These are phyloP conservation scores for Pentalonia nigronervosa DNA, from an alignment of 1,140 invertebrate genomes.

Conservation along the genomic window DNA sequence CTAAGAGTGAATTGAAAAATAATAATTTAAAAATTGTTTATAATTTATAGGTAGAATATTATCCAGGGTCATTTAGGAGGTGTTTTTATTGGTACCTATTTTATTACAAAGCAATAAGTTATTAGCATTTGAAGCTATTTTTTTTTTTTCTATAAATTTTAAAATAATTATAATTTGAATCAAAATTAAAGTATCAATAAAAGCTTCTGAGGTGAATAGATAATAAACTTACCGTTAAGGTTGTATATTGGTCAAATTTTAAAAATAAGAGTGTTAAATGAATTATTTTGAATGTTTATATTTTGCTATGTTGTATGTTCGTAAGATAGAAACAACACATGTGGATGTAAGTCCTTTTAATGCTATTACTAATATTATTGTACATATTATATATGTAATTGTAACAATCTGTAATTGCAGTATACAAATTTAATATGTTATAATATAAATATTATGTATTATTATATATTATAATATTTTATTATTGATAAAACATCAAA, in stretches of 20 bases:
- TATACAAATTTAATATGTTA: not conserved
- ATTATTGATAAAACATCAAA: too few species aligned
- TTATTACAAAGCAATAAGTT: too few species aligned
- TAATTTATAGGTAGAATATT: not conserved
- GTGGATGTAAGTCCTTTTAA: not conserved
- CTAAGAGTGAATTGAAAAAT: not conserved
- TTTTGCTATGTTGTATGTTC: not conserved
- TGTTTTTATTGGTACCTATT: too few species aligned
- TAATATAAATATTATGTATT: too few species aligned
- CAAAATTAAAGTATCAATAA: not conserved
- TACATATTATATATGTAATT: not conserved
- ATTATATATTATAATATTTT: too few species aligned
- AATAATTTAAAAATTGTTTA: too few species aligned
- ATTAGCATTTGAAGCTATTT: too few species aligned
- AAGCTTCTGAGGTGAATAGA: not conserved
- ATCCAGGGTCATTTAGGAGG: not conserved
- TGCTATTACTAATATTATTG: not conserved
- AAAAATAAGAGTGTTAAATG: not conserved
- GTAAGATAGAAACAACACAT: not conserved
- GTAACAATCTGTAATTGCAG: not conserved
- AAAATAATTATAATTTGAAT: too few species aligned
- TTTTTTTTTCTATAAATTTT: too few species aligned
- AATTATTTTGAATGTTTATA: not conserved
- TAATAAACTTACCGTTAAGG: not conserved
- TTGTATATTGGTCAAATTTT: not conserved